These are phyloP conservation scores for Tinea pellionella DNA, from an alignment of 2,888 invertebrate genomes.

Conservation along the genomic window DNA sequence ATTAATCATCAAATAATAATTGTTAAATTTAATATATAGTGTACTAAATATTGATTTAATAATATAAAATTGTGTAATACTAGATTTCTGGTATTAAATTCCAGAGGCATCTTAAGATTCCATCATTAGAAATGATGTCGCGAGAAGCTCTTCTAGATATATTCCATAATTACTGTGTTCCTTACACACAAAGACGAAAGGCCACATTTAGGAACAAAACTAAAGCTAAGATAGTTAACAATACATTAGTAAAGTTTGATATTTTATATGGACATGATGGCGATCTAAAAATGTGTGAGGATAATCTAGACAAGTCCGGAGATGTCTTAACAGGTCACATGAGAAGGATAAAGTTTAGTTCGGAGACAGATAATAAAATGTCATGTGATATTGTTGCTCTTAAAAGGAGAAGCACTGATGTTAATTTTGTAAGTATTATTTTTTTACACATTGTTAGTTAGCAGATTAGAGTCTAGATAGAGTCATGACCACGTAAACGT, in stretches of 20 bases:
- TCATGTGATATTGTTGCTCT: not conserved
- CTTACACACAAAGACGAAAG: conserved; percentile 53
- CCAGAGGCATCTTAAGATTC: conserved; percentile 47
- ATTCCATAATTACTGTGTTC: conserved; percentile 56
- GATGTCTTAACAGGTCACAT: conserved; percentile 45
- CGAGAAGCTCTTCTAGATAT: conserved; percentile 49
- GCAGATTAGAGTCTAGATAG: too few species aligned
- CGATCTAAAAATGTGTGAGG: conserved; percentile 26
- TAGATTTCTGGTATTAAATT: conserved; percentile 19
- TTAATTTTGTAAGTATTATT: not conserved
- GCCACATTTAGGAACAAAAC: conserved; percentile 47
- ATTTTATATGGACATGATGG: conserved; percentile 22
- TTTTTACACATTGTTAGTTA: not conserved
- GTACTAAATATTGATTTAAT: too few species aligned
- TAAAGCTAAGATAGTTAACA: conserved; percentile 33
- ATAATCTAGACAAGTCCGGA: conserved; percentile 45
- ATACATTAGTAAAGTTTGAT: conserved; percentile 19
- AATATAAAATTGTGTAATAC: too few species aligned
- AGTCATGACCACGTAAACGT: too few species aligned
- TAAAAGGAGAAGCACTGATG: conserved; percentile 2
- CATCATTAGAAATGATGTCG: conserved; percentile 35
- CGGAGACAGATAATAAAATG: conserved; percentile 28
- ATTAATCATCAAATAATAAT: too few species aligned
- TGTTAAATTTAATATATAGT: too few species aligned
- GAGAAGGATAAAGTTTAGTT: conserved; percentile 40